phyloP scores from a whole-genome alignment of 1,140 invertebrate genomes.

The Apis florea region DNA sequence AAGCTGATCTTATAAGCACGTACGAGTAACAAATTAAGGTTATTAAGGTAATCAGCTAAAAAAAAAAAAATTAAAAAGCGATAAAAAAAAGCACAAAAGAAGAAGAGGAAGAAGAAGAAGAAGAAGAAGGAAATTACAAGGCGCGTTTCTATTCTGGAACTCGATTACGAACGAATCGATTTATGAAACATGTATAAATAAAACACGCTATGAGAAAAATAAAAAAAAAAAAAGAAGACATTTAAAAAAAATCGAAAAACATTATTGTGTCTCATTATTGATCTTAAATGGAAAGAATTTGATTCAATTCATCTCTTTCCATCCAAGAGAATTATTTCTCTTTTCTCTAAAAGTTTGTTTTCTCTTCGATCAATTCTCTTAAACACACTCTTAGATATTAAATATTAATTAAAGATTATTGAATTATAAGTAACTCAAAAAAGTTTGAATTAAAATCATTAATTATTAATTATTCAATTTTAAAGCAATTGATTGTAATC shows the following conservation, averaged over 20 bases:
- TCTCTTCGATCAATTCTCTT: neutral
- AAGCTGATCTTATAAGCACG: neutral
- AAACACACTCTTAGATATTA: neutral
- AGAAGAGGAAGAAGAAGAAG: too few species aligned
- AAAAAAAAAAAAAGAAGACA: neutral
- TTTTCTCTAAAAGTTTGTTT: neutral
- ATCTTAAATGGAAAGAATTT: neutral
- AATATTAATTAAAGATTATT: neutral
- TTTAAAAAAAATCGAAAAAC: too few species aligned
- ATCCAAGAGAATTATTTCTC: too few species aligned
- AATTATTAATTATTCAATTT: neutral
- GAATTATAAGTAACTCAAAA: neutral
- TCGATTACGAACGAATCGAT: neutral
- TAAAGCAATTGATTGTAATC: neutral
- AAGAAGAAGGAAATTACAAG: neutral
- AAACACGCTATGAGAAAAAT: neutral
- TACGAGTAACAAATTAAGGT: neutral
- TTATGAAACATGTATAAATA: neutral
- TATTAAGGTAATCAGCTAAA: neutral
- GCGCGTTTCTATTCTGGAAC: constrained; percentile 46
- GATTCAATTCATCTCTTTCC: neutral
- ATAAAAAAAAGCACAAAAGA: neutral
- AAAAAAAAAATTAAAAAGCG: neutral
- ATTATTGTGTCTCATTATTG: neutral
- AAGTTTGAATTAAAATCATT: neutral